Evolutionary conservation across 2,113 vertebrate species (phyloP).

Genomic region (Gopherus evgoodei): DNA sequence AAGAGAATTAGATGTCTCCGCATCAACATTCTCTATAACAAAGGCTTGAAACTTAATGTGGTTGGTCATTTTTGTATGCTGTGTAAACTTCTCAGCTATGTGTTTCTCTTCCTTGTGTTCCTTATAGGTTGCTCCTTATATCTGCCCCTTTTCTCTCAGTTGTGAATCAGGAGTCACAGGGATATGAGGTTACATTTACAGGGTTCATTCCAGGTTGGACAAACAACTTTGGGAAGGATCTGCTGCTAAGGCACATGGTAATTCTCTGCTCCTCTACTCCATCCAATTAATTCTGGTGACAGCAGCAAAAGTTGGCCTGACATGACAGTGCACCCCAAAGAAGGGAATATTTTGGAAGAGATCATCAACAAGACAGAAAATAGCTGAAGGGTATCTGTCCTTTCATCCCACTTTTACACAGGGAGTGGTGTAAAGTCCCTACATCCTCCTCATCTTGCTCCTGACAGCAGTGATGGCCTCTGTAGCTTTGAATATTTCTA

Average conservation of each 20-base stretch:
- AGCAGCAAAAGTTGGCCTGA: not conserved
- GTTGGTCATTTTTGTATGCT: not conserved
- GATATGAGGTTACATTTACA: not conserved
- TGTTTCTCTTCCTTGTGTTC: not conserved
- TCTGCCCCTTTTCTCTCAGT: not conserved
- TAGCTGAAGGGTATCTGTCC: not conserved
- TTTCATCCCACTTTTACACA: not conserved
- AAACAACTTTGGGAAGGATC: not conserved
- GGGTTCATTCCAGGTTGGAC: not conserved
- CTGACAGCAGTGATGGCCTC: not conserved
- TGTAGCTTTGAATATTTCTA: not conserved
- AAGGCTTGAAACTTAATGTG: not conserved
- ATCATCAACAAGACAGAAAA: not conserved
- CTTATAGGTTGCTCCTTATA: not conserved
- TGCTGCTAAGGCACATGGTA: not conserved
- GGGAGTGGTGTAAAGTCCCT: not conserved
- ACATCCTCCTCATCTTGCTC: not conserved
- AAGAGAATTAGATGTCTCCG: rapidly evolving
- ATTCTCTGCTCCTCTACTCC: not conserved
- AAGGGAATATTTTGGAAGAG: not conserved
- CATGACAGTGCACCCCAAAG: rapidly evolving
- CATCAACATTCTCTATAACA: rapidly evolving
- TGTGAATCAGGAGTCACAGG: not conserved
- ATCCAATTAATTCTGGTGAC: not conserved
- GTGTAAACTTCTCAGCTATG: rapidly evolving